Base-by-base conservation (phyloP, 1,140 invertebrate genomes). In the Druon quercuslanigerum region DNA sequence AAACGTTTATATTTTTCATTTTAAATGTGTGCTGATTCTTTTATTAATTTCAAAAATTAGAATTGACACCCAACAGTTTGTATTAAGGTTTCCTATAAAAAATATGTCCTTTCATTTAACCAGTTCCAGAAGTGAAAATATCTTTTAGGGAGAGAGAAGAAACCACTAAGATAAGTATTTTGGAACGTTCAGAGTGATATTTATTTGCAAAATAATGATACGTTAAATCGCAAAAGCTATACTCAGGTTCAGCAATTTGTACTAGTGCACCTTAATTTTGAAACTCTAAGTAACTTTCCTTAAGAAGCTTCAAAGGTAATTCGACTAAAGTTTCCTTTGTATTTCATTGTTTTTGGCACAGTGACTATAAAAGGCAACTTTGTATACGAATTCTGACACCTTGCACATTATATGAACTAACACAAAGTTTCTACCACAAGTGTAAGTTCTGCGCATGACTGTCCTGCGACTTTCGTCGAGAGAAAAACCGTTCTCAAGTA, bases 391-490 rank as follows among this genome's bases (percentile, higher is more conserved):
- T 66, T 66, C 33, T 14, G 60, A 66, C 33, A 66, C 33, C 60
- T 66, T 46, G 40, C 40, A 46, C 40, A 46, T 40, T 33, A 16
- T 33, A 66, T 25, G 40, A 40, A 33, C 40, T 66, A 40, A 66
- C 40, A n/a, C 25, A 66, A 66, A 66, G 60, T 66, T 66, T 66
- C 25, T 9, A 66, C 60, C 60, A 16, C 60, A 66, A 66, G 60
- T 66, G 20, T 66, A 40, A 66, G 46, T 66, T 66, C 60, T 66
- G 60, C 60, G 60, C 60, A 66, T 66, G 60, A 66, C 60, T 66
- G 60, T 66, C 60, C 60, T 66, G 33, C 13, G 46, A 66, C 60
- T 66, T 66, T 14, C 6, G 60, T 33, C 40, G 9, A 66, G 60
- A 66, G 60, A 66, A 66, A 66, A 66, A 66, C 13, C 60, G 60